phyloP scores from a whole-genome alignment of 2,797 vertebrate genomes.

The Lithobates sylvaticus region DNA sequence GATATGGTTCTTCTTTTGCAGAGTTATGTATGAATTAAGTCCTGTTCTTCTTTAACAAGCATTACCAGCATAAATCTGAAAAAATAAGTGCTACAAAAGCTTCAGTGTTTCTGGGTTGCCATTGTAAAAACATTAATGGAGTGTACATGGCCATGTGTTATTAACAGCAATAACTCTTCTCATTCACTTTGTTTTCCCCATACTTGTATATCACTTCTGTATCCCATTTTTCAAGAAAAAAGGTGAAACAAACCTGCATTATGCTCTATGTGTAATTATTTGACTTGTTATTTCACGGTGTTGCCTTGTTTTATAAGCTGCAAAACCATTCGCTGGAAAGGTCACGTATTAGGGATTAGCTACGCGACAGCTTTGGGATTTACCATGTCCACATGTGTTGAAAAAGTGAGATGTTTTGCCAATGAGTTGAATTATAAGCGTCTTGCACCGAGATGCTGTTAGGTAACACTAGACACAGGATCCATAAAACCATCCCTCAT shows the following conservation, averaged over 20 bases:
- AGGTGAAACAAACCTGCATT: neutral
- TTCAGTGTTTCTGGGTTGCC: neutral
- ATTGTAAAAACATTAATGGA: neutral
- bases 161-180: neutral
- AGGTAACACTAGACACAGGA: slow-evolving; percentile 54
- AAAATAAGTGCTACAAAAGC: too few species aligned
- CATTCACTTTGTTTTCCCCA: neutral
- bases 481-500: slow-evolving; percentile 49
- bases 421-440: slow-evolving; percentile 49
- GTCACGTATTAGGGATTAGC: slow-evolving; percentile 50
- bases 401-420: slow-evolving; percentile 51
- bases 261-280: slow-evolving; percentile 18
- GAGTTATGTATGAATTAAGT: too few species aligned
- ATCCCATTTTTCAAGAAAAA: neutral
- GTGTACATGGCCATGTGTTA: neutral
- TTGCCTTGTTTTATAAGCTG: slow-evolving; percentile 25
- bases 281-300: slow-evolving; percentile 13
- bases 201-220: neutral
- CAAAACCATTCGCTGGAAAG: slow-evolving; percentile 49
- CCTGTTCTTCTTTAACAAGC: neutral
- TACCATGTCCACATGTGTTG: slow-evolving; percentile 38
- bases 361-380: slow-evolving; percentile 56
- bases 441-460: slow-evolving; percentile 43
- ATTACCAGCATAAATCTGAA: neutral
- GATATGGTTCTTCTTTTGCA: too few species aligned